Evolutionary conservation across 2,113 vertebrate genomes (phyloP).

Genomic region (Promerops cafer): DNA sequence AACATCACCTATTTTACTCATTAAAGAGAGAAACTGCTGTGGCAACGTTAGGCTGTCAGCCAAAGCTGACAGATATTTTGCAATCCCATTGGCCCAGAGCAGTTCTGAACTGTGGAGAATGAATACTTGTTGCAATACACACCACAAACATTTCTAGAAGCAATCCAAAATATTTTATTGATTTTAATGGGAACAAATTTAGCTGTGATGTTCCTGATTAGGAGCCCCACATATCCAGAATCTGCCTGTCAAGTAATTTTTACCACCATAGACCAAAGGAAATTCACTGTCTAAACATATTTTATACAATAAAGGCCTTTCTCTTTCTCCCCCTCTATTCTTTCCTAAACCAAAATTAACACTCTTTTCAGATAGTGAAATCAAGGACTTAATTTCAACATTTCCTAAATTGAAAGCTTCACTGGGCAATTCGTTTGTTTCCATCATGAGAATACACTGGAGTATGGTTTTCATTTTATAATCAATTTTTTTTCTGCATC

Average conservation of each 20-base stretch:
- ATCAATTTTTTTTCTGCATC: background rate
- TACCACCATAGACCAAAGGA: background rate
- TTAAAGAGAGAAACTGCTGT: conserved; percentile 48
- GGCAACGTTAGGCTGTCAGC: conserved; percentile 16
- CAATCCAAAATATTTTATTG: conserved; percentile 5
- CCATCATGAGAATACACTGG: background rate
- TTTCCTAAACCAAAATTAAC: background rate
- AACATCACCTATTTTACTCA: conserved; percentile 53
- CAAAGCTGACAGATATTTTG: conserved; percentile 47
- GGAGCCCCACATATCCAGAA: background rate
- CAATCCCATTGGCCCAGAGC: conserved; percentile 3
- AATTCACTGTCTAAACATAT: background rate
- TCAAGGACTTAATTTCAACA: background rate
- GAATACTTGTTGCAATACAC: background rate
- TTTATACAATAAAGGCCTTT: background rate
- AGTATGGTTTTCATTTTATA: background rate
- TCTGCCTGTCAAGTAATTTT: background rate
- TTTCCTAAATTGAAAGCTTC: background rate
- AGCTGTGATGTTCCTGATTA: background rate
- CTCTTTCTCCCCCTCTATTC: background rate
- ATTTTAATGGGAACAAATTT: conserved; percentile 18
- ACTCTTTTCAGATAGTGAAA: background rate
- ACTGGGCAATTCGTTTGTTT: background rate
- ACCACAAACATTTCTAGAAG: background rate
- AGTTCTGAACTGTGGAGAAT: background rate